Base-by-base conservation (phyloP, 2,888 invertebrate genomes). In the Philereme vetulata region DNA sequence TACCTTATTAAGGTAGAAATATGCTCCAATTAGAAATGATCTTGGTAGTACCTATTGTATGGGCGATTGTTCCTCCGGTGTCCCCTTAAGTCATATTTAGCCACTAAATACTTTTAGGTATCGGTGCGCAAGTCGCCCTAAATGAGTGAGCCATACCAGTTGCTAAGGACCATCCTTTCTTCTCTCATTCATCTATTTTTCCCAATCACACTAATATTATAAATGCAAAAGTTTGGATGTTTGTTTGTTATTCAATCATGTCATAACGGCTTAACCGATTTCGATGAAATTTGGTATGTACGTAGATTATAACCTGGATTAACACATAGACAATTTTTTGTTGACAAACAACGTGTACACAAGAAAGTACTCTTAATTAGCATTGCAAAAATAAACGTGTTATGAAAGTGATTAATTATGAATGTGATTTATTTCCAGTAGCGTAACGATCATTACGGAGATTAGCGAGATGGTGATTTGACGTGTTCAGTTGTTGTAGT, bases 341-440 rank as follows among this genome's bases (percentile, higher is more conserved):
- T 8, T 36, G 6, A 36, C 5, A 36, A 36, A 7, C 8, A 36
- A 36, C 8, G 3, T 0, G 8, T 10, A 10, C 10, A 10, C 42
- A 10, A 42, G 42, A 43, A 58, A 48, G 36, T 52, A 32, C 5
- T 36, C n/a, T 51, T 47, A 61, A 62, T 57, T 21, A 21, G 21
- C 1, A 21, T 21, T 21, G 21, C 21, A 2, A 21, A 21, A 21
- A 21, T 45, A 44, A 44, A 50, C 46, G 33, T 51, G 61, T 65
- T 62, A 44, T 57, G 54, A 59, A 55, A 65, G 64, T 65, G 64
- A 67, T 67, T 67, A 67, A 65, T 65, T 51, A 8, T 60, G 51
- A 62, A 56, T 53, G 62, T 65, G 62, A 67, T 67, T 67, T 65
- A 67, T 67, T 61, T 59, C 49, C 45, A 63, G 57, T 58, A 56